Base-by-base conservation (phyloP, 1,140 invertebrate genomes). In the Macrotrachela quadricornifera region DNA sequence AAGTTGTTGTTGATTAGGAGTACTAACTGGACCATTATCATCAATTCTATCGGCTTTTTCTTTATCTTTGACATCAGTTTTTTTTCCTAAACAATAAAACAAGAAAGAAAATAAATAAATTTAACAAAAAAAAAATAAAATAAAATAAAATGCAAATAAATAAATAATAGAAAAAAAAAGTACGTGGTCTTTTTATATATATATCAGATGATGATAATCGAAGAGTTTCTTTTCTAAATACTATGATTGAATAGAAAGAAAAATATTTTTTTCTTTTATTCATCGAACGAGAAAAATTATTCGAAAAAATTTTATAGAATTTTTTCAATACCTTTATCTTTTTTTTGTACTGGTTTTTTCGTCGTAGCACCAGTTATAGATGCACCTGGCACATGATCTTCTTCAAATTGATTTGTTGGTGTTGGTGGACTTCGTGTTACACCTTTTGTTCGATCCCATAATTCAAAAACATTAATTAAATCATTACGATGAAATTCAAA, bases 401-500 rank as follows among this genome's bases (percentile, higher is more conserved):
- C 63, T 1, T 30, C 42, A 10, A 12, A 30, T 18, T 67, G 62
- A 11, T 62, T 66, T 46, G 55, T 60, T 14, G 68, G 66, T n/a
- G 64, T 64, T 2, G 57, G 55, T 14, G 64, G 66, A 9, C 62
- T 56, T 37, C 59, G 61, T 1, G 62, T 45, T 18, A 56, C 55
- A 12, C 65, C 57, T 11, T 62, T 60, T 6, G 63, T 62, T 38
- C 69, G 56, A 45, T 70, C 69, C 69, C 69, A 71, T 43, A 56
- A 58, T 15, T 68, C 64, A 3, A 69, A 50, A 36, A 69, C 52
- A 16, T 69, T 64, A 43, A 47, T 21, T 17, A 71, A 63, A 13
- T 71, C 65, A 49, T 69, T 69, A 43, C 61, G 58, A n/a, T 51
- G 51, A 48, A 61, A 57, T 57, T 71, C 68, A 59, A 66, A 67